A percentile compares a stretch with the other conserved stretches of the same genome.
Evolutionary conservation across 2,113 vertebrate genomes (phyloP).

Genomic region (Tonatia bakeri): DNA sequence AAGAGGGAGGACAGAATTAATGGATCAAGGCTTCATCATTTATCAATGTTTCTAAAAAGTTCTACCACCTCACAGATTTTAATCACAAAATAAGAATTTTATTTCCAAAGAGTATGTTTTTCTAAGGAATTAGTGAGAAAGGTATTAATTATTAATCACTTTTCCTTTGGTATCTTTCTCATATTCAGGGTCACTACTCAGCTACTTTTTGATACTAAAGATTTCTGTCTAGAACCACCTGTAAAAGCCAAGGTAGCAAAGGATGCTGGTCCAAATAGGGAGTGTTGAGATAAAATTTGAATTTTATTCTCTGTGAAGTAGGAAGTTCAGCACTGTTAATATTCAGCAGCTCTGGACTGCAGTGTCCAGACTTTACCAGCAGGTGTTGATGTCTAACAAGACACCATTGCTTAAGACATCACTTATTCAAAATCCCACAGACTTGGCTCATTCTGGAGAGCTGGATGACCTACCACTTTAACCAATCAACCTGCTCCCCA

Average conservation of each 20-base stretch:
- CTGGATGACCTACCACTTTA: neutral
- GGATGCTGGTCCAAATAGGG: neutral
- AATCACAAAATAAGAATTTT: constrained; percentile 13
- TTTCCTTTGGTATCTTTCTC: neutral
- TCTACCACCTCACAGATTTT: neutral
- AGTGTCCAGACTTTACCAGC: neutral
- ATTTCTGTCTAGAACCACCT: neutral
- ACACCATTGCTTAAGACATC: neutral
- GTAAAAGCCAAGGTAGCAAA: neutral
- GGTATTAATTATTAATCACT: neutral
- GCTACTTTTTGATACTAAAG: neutral
- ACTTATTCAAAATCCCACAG: neutral
- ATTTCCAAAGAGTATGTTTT: neutral
- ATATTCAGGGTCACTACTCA: neutral
- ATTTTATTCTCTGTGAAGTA: neutral
- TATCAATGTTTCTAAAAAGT: neutral
- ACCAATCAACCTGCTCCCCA: neutral
- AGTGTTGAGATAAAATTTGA: neutral
- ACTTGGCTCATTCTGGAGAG: neutral
- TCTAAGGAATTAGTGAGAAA: neutral
- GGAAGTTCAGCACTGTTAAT: neutral
- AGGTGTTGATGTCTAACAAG: neutral
- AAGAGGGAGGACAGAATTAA: neutral
- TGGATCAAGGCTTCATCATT: neutral
- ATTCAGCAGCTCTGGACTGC: neutral